Base-by-base conservation (phyloP, 2,797 vertebrate genomes). In the Parauchenoglanis punctatus region DNA sequence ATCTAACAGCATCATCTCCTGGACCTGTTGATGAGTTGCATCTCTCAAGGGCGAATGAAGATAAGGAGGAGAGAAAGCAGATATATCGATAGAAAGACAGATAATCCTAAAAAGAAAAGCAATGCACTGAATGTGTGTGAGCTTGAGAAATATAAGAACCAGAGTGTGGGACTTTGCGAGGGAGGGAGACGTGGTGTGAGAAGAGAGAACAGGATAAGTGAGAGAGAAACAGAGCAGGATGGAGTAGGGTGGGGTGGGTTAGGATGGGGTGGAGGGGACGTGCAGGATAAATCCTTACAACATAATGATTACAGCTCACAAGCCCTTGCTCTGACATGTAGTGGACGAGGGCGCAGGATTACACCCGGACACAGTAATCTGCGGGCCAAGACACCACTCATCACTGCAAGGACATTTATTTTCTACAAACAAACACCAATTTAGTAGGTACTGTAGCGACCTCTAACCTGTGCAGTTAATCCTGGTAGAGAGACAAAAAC, bases 231-330 rank as follows among this genome's bases (percentile, higher is more conserved):
- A 44, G 78, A 68, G 46, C 63, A 68, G 81, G 49, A 54, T 49
- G 28, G 88, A 85, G 58, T 59, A 68, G 35, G 63, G 84, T 70
- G 68, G 81, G 68, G 49, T 70, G n/a, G 80, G 67, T 49, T 58
- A 15, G 70, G 17, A 58, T 59, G 40, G 54, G 56, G 44, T 73
- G 72, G 88, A 17, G 86, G 20, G 88, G 2, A 83, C 87, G 86
- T 82, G 80, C 89, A 85, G 87, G 92, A 95, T 96, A 96, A 96
- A 96, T 95, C 95, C 95, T 95, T 93, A 95, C 95, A 93, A 95
- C 95, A 95, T 94, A 93, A 94, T 95, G 94, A 96, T 96, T 94
- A 94, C 93, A 92, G 94, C 95, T 94, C 96, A 96, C 94, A 96
- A 95, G 93, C 95, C 92, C 93, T 92, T 94, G 91, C 94, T 93